These are phyloP conservation scores for Caenorhabditis panamensis DNA, from an alignment of 2,888 invertebrate species.

Conservation along the genomic window DNA sequence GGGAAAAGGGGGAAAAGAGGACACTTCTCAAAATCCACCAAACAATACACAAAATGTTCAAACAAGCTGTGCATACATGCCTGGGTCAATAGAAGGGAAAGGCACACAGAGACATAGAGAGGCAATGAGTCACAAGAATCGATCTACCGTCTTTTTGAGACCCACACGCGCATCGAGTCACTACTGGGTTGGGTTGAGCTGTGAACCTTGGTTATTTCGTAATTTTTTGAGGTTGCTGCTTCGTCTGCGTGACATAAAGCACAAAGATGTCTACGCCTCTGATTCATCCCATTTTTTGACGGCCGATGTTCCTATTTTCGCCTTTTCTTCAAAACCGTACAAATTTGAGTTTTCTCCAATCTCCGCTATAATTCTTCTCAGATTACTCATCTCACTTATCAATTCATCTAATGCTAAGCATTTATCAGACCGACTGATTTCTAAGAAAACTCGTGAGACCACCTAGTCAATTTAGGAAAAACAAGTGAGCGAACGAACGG, in stretches of 20 bases:
- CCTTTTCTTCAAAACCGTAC: neutral
- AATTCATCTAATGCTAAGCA: too few relatives aligned
- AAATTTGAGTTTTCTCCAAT: neutral
- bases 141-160: constrained; percentile 38
- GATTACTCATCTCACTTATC: too few relatives aligned
- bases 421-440: too few relatives aligned
- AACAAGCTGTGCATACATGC: constrained; percentile 55
- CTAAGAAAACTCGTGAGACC: neutral
- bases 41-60: constrained; percentile 62
- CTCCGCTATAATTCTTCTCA: too few relatives aligned
- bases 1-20: neutral
- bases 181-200: constrained; percentile 12
- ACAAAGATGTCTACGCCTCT: neutral
- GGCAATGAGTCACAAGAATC: constrained; percentile 52
- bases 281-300: neutral
- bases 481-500: neutral
- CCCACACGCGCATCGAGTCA: too few relatives aligned
- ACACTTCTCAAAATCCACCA: constrained; percentile 30
- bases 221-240: neutral
- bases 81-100: constrained; percentile 46
- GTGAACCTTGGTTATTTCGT: constrained; percentile 14
- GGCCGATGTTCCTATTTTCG: too few relatives aligned
- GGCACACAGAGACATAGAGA: constrained; percentile 1
- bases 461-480: constrained; percentile 1
- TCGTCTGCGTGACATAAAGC: neutral